These are phyloP conservation scores for Hypsibius dujardini DNA, from an alignment of 1,140 invertebrate genomes.

Conservation along the genomic window DNA sequence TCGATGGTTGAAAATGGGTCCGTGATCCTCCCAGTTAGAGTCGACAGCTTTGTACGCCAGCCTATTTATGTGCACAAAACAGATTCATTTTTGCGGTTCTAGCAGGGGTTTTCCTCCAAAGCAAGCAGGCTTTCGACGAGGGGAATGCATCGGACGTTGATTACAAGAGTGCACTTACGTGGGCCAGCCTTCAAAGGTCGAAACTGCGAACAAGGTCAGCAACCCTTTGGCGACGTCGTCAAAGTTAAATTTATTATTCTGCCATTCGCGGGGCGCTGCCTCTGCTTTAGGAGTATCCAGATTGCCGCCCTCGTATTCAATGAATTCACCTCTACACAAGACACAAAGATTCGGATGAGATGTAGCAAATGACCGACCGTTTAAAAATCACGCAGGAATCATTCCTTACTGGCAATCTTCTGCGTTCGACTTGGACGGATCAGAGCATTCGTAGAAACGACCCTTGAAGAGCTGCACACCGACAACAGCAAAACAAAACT, in stretches of 20 bases:
- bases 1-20: constrained; percentile 91
- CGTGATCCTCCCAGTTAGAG: constrained; percentile 78
- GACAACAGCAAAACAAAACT: constrained; percentile 99
- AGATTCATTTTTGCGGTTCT: no score
- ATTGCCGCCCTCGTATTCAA: constrained; percentile 68
- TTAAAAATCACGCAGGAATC: not conserved
- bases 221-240: constrained; percentile 93
- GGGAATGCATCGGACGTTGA: not conserved
- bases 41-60: constrained; percentile 92
- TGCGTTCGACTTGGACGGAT: constrained; percentile 34
- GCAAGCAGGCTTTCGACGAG: no score
- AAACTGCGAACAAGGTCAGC: constrained; percentile 96
- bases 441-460: constrained; percentile 35
- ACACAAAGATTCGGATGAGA: not conserved
- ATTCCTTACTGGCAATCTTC: constrained; percentile 33
- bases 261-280: constrained; percentile 60
- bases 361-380: no score
- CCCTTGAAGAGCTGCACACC: constrained; percentile 99
- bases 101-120: no score
- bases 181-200: constrained; percentile 99
- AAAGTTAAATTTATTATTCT: constrained; percentile 75
- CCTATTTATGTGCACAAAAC: constrained; percentile 39
- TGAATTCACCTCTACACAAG: constrained; percentile 54
- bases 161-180: constrained; percentile 42
- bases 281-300: constrained; percentile 48